These are phyloP conservation scores for Hirtodrosophila confusa DNA, from an alignment of 2,888 invertebrate species.

Conservation along the genomic window DNA sequence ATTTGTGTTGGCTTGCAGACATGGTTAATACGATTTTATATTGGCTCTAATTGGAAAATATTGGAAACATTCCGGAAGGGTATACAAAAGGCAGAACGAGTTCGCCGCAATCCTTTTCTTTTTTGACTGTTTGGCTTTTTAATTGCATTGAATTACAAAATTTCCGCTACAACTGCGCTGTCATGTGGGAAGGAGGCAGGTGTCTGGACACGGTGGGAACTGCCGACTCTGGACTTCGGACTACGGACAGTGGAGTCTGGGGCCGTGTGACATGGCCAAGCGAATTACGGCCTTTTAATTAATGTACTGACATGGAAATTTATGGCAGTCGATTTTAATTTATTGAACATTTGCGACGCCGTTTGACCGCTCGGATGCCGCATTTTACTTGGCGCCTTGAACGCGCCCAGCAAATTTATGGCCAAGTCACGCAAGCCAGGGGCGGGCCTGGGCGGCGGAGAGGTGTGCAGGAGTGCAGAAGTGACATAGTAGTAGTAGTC, in stretches of 20 bases:
- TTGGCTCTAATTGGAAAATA: no score
- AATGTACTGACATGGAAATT: conserved; percentile 79
- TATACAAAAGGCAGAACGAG: no score
- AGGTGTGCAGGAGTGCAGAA: conserved; percentile 1
- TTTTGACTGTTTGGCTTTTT: conserved; percentile 41
- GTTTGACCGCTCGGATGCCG: conserved; percentile 30
- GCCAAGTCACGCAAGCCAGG: conserved; percentile 54
- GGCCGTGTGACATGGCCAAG: conserved; percentile 49
- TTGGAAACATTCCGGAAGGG: no score
- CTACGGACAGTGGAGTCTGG: conserved; percentile 18
- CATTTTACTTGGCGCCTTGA: conserved; percentile 47
- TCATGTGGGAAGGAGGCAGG: conserved; percentile 3
- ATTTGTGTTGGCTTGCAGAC: no score
- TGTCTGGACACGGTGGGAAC: conserved; percentile 10
- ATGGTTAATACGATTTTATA: no score
- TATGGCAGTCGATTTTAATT: conserved; percentile 80
- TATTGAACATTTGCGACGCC: conserved; percentile 67
- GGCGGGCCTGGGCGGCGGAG: not conserved
- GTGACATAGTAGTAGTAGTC: conserved; percentile 15
- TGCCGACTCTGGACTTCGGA: not conserved
- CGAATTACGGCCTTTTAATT: conserved; percentile 80
- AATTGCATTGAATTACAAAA: conserved; percentile 65
- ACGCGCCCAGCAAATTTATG: conserved; percentile 57
- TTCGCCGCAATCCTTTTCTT: not conserved
- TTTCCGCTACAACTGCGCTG: conserved; percentile 29